Percentiles rank a stretch among this genome's conserved stretches.
These are phyloP conservation scores for Leucophenga varia DNA, from an alignment of 1,140 invertebrate genomes.

Conservation along the genomic window DNA sequence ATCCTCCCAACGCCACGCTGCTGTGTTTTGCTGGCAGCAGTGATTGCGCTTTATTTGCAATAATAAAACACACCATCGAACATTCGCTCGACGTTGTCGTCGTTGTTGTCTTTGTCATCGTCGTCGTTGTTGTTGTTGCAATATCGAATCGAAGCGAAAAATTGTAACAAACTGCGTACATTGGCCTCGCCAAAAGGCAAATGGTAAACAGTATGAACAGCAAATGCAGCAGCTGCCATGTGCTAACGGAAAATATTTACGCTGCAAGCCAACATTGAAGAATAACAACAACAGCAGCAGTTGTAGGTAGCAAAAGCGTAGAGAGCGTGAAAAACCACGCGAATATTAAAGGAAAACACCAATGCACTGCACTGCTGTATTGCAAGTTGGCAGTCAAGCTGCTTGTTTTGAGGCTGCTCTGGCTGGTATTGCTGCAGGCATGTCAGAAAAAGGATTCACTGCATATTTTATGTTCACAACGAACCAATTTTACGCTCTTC, in stretches of 20 bases:
- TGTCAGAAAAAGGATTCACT: constrained; percentile 55
- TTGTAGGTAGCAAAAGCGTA: too few species aligned
- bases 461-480: constrained; percentile 58
- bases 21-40: constrained; percentile 32
- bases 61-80: constrained; percentile 54
- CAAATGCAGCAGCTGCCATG: background rate
- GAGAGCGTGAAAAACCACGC: too few species aligned
- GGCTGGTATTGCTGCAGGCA: constrained; percentile 16
- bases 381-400: constrained; percentile 2
- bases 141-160: constrained; percentile 53
- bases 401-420: constrained; percentile 11
- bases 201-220: constrained; percentile 23
- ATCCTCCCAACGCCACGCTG: background rate
- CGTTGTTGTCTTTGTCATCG: too few species aligned
- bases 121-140: constrained; percentile 19
- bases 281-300: constrained; percentile 4
- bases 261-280: constrained; percentile 43
- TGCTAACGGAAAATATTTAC: constrained; percentile 37
- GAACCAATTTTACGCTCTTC: constrained; percentile 58
- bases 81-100: constrained; percentile 5
- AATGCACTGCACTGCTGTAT: constrained; percentile 1
- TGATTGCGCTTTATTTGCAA: constrained; percentile 56
- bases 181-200: constrained; percentile 40
- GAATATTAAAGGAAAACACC: constrained; percentile 23
- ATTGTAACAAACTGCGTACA: constrained; percentile 52